These are phyloP conservation scores for Mythimna vitellina DNA, from an alignment of 2,888 invertebrate species.

Conservation along the genomic window DNA sequence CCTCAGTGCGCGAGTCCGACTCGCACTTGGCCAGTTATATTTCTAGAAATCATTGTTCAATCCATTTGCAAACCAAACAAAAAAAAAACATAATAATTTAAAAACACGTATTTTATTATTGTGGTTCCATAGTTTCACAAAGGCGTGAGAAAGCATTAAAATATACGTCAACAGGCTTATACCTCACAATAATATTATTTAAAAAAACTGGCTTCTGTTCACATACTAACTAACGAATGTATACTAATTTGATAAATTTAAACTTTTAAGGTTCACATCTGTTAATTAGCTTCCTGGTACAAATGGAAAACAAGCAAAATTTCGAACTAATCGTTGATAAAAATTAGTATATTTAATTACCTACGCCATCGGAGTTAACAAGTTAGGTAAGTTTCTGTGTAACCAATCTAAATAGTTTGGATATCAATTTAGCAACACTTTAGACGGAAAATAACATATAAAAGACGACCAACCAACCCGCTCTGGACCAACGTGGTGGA, in stretches of 20 bases:
- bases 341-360: background rate
- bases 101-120: slow-evolving; percentile 24
- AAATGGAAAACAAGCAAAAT: slow-evolving; percentile 27
- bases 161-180: slow-evolving; percentile 9
- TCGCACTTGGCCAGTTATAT: too few species aligned
- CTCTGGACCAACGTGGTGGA: too few species aligned
- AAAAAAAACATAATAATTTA: slow-evolving; percentile 8
- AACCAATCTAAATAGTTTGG: too few species aligned
- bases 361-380: background rate
- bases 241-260: slow-evolving; percentile 44
- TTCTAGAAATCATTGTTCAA: background rate
- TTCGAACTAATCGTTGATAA: slow-evolving; percentile 3
- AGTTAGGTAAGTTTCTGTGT: too few species aligned
- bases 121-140: slow-evolving; percentile 5
- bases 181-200: slow-evolving; percentile 22
- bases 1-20: too few species aligned
- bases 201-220: slow-evolving; percentile 46
- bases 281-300: slow-evolving; percentile 51
- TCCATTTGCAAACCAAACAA: background rate
- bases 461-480: too few species aligned
- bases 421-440: too few species aligned
- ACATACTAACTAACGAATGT: slow-evolving; percentile 45
- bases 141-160: slow-evolving; percentile 47
- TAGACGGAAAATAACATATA: too few species aligned
- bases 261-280: slow-evolving; percentile 29